Conservation (phyloP, 2,888 invertebrate genomes). For the Folsomia manolachei region DNA sequence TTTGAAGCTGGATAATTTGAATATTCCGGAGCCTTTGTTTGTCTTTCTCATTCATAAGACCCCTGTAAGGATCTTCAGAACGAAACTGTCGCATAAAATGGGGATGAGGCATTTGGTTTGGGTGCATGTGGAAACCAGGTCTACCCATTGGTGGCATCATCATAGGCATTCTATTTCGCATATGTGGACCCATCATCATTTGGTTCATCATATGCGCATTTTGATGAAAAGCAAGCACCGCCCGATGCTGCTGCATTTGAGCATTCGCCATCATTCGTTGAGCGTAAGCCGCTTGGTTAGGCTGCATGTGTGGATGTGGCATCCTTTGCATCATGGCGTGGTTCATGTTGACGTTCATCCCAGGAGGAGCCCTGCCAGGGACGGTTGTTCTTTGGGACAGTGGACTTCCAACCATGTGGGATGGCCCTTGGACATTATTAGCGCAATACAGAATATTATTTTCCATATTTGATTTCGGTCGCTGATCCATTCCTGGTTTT, state of each 20-base stretch:
- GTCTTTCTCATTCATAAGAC: slow-evolving; percentile 89
- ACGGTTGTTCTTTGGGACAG: background rate
- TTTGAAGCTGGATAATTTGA: slow-evolving; percentile 87
- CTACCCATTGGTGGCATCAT: slow-evolving; percentile 32
- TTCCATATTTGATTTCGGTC: too few relatives aligned
- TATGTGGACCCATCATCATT: slow-evolving; percentile 40
- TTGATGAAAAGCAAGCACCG: slow-evolving; percentile 39
- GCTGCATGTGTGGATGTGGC: slow-evolving; percentile 18
- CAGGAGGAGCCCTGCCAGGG: slow-evolving; percentile 7
- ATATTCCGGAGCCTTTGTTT: slow-evolving; percentile 96
- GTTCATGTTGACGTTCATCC: slow-evolving; percentile 9
- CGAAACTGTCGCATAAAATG: slow-evolving; percentile 29
- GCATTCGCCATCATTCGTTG: slow-evolving; percentile 16
- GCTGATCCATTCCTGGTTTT: background rate
- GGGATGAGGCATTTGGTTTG: slow-evolving; percentile 12
- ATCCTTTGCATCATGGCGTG: slow-evolving; percentile 17
- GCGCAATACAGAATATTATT: background rate
- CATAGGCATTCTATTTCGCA: slow-evolving; percentile 31
- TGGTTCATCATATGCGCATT: slow-evolving; percentile 43
- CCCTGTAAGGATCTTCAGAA: slow-evolving; percentile 54
- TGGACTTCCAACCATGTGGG: background rate
- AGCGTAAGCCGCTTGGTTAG: slow-evolving; percentile 16
- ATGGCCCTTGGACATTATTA: background rate
- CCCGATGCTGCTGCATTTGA: slow-evolving; percentile 22
- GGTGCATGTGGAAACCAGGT: slow-evolving; percentile 21